phyloP scores from a whole-genome alignment of 2,113 vertebrate genomes.

The Tilapia sparmanii region DNA sequence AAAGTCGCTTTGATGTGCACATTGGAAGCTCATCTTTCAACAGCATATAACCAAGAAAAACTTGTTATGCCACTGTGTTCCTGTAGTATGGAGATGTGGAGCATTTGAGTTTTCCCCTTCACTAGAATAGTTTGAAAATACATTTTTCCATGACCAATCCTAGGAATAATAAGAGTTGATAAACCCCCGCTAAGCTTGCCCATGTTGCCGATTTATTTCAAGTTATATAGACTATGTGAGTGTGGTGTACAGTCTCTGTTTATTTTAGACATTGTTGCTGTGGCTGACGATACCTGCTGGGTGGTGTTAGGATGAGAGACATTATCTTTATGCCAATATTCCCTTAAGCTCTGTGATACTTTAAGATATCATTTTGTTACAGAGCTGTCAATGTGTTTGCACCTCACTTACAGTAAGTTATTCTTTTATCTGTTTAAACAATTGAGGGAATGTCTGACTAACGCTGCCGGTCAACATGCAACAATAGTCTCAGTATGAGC shows the following conservation, averaged over 20 bases:
- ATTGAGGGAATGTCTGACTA: neutral
- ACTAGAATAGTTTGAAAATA: neutral
- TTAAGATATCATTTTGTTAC: neutral
- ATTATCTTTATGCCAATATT: neutral
- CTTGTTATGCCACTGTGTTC: slow-evolving; percentile 33
- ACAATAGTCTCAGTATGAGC: neutral
- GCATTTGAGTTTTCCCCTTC: neutral
- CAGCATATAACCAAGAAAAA: slow-evolving; percentile 46
- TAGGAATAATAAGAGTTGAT: neutral
- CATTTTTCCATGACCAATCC: neutral
- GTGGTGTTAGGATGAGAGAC: neutral
- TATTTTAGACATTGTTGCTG: neutral
- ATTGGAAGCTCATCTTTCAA: slow-evolving; percentile 23
- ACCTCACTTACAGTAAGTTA: neutral
- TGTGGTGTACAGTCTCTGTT: neutral
- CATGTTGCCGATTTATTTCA: neutral
- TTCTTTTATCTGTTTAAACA: neutral
- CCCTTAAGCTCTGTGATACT: neutral
- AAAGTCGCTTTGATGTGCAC: slow-evolving; percentile 43
- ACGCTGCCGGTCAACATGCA: slow-evolving; percentile 15
- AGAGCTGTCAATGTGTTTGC: neutral
- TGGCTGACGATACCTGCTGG: neutral
- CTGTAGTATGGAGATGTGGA: neutral
- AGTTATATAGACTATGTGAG: neutral
- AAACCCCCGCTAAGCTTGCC: neutral